Evolutionary conservation across 2,113 vertebrate genomes (phyloP), one percentile per base, ranked within the genome.

Genomic region (Motacilla alba): DNA sequence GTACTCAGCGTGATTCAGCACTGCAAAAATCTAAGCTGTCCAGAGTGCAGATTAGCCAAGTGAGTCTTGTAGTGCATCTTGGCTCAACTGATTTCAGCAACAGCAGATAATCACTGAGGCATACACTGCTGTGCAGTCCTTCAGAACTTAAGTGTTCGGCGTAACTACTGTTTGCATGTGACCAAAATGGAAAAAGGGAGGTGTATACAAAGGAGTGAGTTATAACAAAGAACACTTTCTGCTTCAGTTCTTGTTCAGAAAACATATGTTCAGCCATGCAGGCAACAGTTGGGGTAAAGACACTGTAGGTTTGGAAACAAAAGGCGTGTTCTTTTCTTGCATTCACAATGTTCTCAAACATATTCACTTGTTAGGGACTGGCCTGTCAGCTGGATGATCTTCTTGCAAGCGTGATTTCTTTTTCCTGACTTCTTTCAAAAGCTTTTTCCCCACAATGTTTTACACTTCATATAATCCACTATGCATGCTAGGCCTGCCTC

Each of bases 401-500:
- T 98, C 98, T 96, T 98, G 97, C 97, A 97, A 98, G 98, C 78
- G 89, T 98, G 98, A 98, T 98, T 98, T 98, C 97, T 98, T 97
- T 98, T 98, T 98, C 98, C 97, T 97, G 84, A 98, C 98, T 96
- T 98, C 98, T 98, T 98, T 98, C 98, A 98, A 98, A 98, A 98
- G 98, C 98, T 98, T 98, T 98, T 69, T 80, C 66, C 91, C 80
- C 89, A 96, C 98, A 98, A 98, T 99, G 98, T 99, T 99, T 99
- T 99, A 99, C 99, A 99, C 98, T 99, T 99, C 99, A 99, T 99
- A 98, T 99, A 99, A 99, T 98, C 98, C 98, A 98, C 98, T 98
- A 62, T 98, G 98, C 97, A 88, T 88, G 96, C 96, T 97, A 98
- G 98, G 98, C 96, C 97, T 96, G 97, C 98, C 98, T 97, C 89